Conservation (phyloP, 1,140 invertebrate species). For the Leptopilina boulardi region DNA sequence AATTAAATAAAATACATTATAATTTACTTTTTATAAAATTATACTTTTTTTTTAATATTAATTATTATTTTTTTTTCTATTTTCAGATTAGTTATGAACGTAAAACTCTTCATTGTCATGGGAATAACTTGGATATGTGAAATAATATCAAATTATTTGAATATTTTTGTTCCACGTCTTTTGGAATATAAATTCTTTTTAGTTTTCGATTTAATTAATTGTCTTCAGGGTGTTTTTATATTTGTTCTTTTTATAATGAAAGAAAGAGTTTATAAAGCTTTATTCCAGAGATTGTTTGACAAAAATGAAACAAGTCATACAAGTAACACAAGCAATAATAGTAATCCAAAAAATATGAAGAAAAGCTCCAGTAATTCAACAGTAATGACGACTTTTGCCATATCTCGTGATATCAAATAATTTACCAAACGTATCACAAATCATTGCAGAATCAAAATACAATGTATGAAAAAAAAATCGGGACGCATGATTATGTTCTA, state of each 20-base stretch:
- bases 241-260: conserved; percentile 82
- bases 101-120: conserved; percentile 86
- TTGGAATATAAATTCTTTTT: conserved; percentile 59
- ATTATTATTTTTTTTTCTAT: conserved; percentile 45
- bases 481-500: too few relatives aligned
- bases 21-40: too few relatives aligned
- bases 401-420: not conserved
- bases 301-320: conserved; percentile 32
- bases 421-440: not conserved
- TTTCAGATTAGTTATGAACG: conserved; percentile 81
- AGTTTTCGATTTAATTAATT: conserved; percentile 79
- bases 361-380: conserved; percentile 63
- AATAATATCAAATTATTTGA: conserved; percentile 76
- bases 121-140: conserved; percentile 84
- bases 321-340: conserved; percentile 40
- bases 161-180: conserved; percentile 30
- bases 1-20: too few relatives aligned
- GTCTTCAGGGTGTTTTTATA: conserved; percentile 80
- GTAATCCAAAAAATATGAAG: conserved; percentile 57
- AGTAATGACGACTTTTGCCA: conserved; percentile 56
- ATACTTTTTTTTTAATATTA: too few relatives aligned
- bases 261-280: conserved; percentile 73
- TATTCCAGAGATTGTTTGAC: conserved; percentile 51
- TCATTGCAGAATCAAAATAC: too few relatives aligned
- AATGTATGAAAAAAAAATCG: too few relatives aligned